phyloP scores from a whole-genome alignment of 2,113 vertebrate species.

The Leucopsar rothschildi region DNA sequence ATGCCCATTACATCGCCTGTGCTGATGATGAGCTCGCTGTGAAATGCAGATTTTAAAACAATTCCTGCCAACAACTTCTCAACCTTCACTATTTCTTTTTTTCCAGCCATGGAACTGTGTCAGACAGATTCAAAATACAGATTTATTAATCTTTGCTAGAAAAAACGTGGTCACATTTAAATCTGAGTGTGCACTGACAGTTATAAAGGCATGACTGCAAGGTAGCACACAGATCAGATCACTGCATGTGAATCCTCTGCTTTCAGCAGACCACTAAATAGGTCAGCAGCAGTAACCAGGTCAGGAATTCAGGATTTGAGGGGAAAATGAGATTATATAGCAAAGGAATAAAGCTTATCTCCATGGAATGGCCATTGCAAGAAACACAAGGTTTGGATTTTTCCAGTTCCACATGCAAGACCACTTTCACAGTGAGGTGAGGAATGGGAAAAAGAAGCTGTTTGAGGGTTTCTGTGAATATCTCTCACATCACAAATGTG shows the following conservation, averaged over 20 bases:
- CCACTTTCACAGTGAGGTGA: neutral
- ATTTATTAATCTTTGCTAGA: neutral
- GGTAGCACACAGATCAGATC: neutral
- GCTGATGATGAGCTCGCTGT: neutral
- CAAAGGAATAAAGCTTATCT: neutral
- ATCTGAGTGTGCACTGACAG: neutral
- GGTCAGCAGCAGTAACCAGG: neutral
- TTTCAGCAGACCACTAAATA: neutral
- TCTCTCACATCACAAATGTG: fast-evolving
- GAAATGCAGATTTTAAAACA: neutral
- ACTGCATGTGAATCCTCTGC: neutral
- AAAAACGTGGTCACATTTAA: neutral
- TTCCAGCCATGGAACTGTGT: neutral
- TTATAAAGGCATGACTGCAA: neutral
- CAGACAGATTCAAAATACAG: neutral
- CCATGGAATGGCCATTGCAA: fast-evolving
- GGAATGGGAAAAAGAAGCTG: neutral
- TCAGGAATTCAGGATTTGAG: neutral
- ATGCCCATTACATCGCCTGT: neutral
- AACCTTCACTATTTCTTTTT: neutral
- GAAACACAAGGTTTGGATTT: neutral
- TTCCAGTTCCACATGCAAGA: neutral
- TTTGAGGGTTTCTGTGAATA: neutral
- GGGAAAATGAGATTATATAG: neutral
- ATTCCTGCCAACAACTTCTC: neutral